These are phyloP conservation scores for Hypothenemus hampei DNA, from an alignment of 1,140 invertebrate species.

Conservation along the genomic window DNA sequence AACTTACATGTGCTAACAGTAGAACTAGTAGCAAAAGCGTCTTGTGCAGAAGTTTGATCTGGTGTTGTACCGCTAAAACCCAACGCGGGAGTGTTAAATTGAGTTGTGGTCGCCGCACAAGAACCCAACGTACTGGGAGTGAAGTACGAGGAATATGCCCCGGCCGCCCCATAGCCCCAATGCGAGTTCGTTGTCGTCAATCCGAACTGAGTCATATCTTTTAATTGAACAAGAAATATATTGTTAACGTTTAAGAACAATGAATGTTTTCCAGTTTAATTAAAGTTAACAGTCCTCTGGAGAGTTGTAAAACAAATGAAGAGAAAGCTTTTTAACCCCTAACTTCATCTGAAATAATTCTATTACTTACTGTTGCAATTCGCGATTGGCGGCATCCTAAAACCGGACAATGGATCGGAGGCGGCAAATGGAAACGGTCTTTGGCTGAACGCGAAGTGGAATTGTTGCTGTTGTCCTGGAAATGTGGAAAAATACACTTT, in stretches of 20 bases:
- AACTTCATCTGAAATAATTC: neutral
- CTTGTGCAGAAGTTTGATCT: constrained; percentile 64
- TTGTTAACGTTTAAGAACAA: too few relatives aligned
- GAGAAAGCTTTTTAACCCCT: too few relatives aligned
- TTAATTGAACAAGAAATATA: too few relatives aligned
- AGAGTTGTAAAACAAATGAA: too few relatives aligned
- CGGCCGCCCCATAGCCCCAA: constrained; percentile 77
- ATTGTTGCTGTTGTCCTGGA: constrained; percentile 88
- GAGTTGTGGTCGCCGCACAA: constrained; percentile 58
- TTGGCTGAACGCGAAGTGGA: constrained; percentile 85
- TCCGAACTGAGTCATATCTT: constrained; percentile 76
- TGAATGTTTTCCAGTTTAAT: too few relatives aligned
- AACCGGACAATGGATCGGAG: constrained; percentile 70
- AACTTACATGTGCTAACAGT: constrained; percentile 44
- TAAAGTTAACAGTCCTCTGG: too few relatives aligned
- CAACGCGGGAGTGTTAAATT: constrained; percentile 63
- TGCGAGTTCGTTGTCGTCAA: constrained; percentile 72
- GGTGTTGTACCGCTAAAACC: constrained; percentile 62
- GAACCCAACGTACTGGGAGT: constrained; percentile 60
- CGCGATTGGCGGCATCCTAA: constrained; percentile 78
- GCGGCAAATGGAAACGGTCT: constrained; percentile 78
- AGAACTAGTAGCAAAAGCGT: constrained; percentile 51
- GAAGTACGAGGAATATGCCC: constrained; percentile 73
- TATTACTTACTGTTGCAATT: constrained; percentile 79
- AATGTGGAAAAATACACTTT: too few relatives aligned